phyloP scores from a whole-genome alignment of 1,140 invertebrate genomes.

The Plutomurus gul region DNA sequence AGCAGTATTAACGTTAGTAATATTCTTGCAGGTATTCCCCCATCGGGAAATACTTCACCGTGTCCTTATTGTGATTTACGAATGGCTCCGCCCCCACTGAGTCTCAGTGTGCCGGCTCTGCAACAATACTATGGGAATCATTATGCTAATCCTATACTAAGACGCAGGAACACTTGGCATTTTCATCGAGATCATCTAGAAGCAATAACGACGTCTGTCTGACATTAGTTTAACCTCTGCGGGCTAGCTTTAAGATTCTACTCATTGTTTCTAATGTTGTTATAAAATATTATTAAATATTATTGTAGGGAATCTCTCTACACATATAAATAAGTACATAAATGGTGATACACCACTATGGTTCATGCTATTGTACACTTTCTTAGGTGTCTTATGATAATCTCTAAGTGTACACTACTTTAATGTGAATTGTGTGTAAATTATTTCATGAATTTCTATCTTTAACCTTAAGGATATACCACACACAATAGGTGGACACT shows the following conservation, averaged over 20 bases:
- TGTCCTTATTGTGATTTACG: slow-evolving; percentile 44
- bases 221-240: slow-evolving; percentile 22
- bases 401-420: no score
- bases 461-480: no score
- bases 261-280: neutral
- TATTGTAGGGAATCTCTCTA: no score
- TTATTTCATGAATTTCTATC: no score
- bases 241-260: neutral
- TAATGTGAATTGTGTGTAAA: no score
- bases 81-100: slow-evolving; percentile 32
- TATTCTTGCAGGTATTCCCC: slow-evolving; percentile 11
- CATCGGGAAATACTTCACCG: neutral
- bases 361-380: no score
- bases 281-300: no score
- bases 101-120: slow-evolving; percentile 37
- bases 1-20: slow-evolving; percentile 1
- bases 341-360: no score
- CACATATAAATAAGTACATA: no score
- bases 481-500: no score
- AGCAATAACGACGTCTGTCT: slow-evolving; percentile 50
- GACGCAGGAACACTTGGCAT: slow-evolving; percentile 49
- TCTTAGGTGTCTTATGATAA: no score
- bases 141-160: slow-evolving; percentile 26
- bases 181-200: slow-evolving; percentile 45
- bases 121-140: slow-evolving; percentile 38